phyloP scores from a whole-genome alignment of 2,888 invertebrate genomes.

The Cheiracanthium punctorium region DNA sequence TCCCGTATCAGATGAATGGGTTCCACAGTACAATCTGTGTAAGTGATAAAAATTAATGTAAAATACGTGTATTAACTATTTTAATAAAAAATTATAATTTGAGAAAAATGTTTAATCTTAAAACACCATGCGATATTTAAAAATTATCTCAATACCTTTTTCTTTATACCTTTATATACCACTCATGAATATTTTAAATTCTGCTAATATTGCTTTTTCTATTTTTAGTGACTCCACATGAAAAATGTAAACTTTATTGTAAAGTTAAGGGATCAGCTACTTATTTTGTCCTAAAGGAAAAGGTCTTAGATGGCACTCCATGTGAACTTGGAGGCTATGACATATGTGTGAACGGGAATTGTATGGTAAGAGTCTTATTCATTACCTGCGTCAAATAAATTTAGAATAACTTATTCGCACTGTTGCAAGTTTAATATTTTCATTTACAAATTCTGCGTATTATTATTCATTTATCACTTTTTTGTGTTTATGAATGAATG shows the following conservation, averaged over 20 bases:
- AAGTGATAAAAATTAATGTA: slow-evolving; percentile 73
- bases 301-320: slow-evolving; percentile 88
- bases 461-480: not conserved
- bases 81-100: no score
- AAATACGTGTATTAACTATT: no score
- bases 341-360: slow-evolving; percentile 90
- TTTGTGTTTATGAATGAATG: no score
- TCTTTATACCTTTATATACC: no score
- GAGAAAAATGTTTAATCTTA: no score
- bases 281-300: slow-evolving; percentile 83
- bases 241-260: slow-evolving; percentile 88
- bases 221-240: slow-evolving; percentile 75
- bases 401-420: not conserved
- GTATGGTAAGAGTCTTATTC: slow-evolving; percentile 81
- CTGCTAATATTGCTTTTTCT: not conserved
- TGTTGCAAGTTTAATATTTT: no score
- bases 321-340: slow-evolving; percentile 87
- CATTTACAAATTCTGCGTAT: not conserved
- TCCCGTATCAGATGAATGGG: slow-evolving; percentile 82
- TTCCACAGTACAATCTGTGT: slow-evolving; percentile 88
- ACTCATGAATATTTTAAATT: no score
- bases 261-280: slow-evolving; percentile 81
- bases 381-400: no score
- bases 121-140: no score
- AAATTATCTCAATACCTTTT: no score